A percentile compares a stretch with the other conserved stretches of the same genome.
Conservation (phyloP, 2,888 invertebrate genomes). For the Trypoxylon attenuatum region DNA sequence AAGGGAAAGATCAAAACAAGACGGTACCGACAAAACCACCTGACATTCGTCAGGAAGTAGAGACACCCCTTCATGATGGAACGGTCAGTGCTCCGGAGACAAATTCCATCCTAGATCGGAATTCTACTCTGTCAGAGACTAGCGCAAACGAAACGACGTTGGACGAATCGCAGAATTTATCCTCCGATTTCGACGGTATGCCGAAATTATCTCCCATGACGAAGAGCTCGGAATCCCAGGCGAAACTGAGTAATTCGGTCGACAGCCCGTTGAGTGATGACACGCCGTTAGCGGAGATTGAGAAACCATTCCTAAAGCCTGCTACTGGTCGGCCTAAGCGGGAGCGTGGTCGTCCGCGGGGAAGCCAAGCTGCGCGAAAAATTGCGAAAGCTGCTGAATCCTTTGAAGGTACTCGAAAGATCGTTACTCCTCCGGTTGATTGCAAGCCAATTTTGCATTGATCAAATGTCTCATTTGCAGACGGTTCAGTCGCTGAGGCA, state of each 20-base stretch:
- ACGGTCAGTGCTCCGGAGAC: conserved; percentile 52
- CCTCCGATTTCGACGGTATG: conserved; percentile 70
- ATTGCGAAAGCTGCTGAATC: conserved; percentile 62
- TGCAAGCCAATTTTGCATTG: conserved; percentile 1
- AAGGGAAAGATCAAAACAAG: conserved; percentile 55
- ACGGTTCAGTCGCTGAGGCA: conserved; percentile 62
- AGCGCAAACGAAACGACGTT: conserved; percentile 42
- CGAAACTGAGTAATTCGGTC: conserved; percentile 56
- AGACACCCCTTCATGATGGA: conserved; percentile 45
- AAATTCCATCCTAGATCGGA: conserved; percentile 59
- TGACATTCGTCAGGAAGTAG: conserved; percentile 48
- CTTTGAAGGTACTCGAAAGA: conserved; percentile 58
- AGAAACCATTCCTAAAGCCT: conserved; percentile 70
- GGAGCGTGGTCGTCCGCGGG: conserved; percentile 64
- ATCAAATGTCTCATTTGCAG: conserved; percentile 48
- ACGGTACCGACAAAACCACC: conserved; percentile 37
- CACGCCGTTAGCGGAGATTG: conserved; percentile 56
- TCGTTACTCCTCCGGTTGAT: background rate
- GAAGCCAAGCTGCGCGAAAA: conserved; percentile 61
- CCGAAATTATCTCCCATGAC: conserved; percentile 70
- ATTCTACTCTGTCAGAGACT: conserved; percentile 48
- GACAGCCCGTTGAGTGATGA: conserved; percentile 61
- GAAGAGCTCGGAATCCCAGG: conserved; percentile 57
- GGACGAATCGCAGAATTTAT: conserved; percentile 57
- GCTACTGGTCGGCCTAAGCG: conserved; percentile 58